Evolutionary conservation across 2,797 vertebrate genomes (phyloP), one percentile per base, ranked within the genome.

Genomic region (Peromyscus nudipes): DNA sequence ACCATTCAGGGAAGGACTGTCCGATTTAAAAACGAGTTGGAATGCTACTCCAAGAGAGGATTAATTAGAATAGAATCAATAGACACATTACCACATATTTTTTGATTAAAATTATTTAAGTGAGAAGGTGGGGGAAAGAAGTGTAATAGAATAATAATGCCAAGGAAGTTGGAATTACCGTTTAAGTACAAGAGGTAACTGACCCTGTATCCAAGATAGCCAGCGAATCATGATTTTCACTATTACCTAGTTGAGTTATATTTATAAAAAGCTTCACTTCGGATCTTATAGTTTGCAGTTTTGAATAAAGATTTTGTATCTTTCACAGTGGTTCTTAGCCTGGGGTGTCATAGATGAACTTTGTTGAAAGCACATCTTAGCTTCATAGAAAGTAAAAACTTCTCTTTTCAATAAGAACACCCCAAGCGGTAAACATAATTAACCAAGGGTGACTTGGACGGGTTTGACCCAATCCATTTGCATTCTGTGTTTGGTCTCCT

Each of bases 21-120:
- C 27, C 43, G 49, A 76, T 52, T 91, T 64, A 91, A 89, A 96
- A 88, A 88, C 40, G 49, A 93, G 4, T 89, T 93, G 46, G 57
- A 89, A 91, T 83, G 62, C 76, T 86, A 91, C 46, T 95, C 81
- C 85, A 62, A 75, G n/a, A 76, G 16, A 87, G 85, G 40, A 76
- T 91, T 83, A 86, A 96, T 81, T 91, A 80, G 57, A 95, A 91
- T 71, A 64, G 79, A 96, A 94, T 89, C 40, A 94, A 49, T 43
- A 87, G 34, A 87, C 77, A 91, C 23, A 76, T 77, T 13, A 95
- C 25, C 43, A 93, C 14, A 14, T 40, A 14, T 57, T 25, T 73
- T 31, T 91, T 19, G 0, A 94, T 76, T 77, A 69, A 43, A 88
- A 71, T 4, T 71, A 27, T 92, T 79, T 95, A 25, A 65, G 16